Evolutionary conservation across 2,113 vertebrate genomes (phyloP), one percentile per base, ranked within the genome.

Genomic region (Hippopotamus amphibius): DNA sequence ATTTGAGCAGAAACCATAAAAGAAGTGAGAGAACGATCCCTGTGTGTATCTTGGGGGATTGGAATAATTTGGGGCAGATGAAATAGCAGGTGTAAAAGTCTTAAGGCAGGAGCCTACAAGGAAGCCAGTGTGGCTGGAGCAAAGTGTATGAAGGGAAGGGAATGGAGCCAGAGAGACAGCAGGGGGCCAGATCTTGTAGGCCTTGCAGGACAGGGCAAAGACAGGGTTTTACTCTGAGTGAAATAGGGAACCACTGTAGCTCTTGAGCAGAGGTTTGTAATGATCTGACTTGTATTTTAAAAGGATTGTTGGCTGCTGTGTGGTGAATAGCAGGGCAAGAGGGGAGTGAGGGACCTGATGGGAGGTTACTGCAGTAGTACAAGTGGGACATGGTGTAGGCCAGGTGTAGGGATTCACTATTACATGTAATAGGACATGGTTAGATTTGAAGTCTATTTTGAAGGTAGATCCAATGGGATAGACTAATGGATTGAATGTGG

Each of bases 1-100:
- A 66, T 88, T 92, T 57, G 22, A 71, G 10, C 10, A 81, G 65
- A 96, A 82, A 65, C 26, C 33, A n/a, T 17, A 43, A 81, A 63
- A 33, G 33, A 84, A 76, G 10, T 14, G 16, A 72, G 43, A 80
- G 26, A 83, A 59, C 46, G 37, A 50, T 6, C 26, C 33, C 16
- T 72, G 74, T 33, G 74, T 77, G 74, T 77, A 33, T 77, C 46
- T 77, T 21, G 10, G 16, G 10, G 48, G 19, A 30, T 0, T 17
- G 15, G 48, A 22, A 77, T 83, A 82, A 95, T 65, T 69, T 66
- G 2, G 16, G 22, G 3, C 50, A 65, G 22, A 24, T 26, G 14
- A 43, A 61, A 53, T 4, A 71, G 6, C 63, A 84, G 6, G 30
- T 59, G 6, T 26, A 30, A 74, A 46, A 5, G 8, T 13, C 12